phyloP scores from a whole-genome alignment of 92 coral and sea anemone species.

The Umimayanthus chanpuru region DNA sequence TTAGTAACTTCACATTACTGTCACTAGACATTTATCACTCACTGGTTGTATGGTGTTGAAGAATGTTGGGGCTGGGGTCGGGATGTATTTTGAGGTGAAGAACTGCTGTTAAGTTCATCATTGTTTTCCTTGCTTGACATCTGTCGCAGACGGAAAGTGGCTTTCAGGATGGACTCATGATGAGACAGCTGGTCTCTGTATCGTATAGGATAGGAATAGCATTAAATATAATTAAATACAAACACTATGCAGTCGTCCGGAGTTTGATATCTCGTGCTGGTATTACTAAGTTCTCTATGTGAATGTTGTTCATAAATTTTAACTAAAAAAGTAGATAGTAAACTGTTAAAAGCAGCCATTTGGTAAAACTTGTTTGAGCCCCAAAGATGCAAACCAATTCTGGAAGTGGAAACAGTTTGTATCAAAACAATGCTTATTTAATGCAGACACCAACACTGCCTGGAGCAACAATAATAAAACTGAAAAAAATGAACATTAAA shows the following conservation, averaged over 20 bases:
- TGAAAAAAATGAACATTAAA: too few species aligned
- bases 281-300: too few species aligned
- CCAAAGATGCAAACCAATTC: too few species aligned
- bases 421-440: neutral
- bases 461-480: too few species aligned
- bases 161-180: slow-evolving; percentile 79
- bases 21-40: slow-evolving; percentile 1
- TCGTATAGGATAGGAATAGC: slow-evolving; percentile 14
- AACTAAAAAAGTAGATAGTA: too few species aligned
- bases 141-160: slow-evolving; percentile 87
- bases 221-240: neutral
- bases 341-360: too few species aligned
- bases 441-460: too few species aligned
- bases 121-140: slow-evolving; percentile 71
- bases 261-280: too few species aligned
- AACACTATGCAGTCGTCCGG: too few species aligned
- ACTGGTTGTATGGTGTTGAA: slow-evolving; percentile 77
- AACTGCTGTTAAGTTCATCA: slow-evolving; percentile 19
- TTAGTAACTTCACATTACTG: too few species aligned
- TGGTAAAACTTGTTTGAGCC: too few species aligned
- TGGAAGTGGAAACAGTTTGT: neutral
- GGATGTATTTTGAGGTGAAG: slow-evolving; percentile 29
- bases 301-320: too few species aligned
- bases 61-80: slow-evolving; percentile 59
- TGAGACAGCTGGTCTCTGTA: slow-evolving; percentile 71